Conservation (phyloP, 2,113 vertebrate genomes). For the Ceyx margarethae region DNA sequence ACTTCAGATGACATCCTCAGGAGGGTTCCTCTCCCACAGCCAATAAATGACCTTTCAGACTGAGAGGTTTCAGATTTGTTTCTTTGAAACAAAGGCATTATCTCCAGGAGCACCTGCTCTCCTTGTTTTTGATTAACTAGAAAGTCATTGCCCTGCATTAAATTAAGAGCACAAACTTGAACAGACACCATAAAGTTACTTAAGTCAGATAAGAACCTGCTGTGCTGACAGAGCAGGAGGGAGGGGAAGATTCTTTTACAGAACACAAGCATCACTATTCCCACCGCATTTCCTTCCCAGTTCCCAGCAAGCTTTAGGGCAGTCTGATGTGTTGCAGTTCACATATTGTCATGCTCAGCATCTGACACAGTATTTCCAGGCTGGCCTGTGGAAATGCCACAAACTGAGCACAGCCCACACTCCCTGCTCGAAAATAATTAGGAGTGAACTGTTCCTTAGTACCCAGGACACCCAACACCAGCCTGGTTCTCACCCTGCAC, state of each 20-base stretch:
- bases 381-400: background rate
- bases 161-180: background rate
- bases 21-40: background rate
- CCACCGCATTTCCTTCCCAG: background rate
- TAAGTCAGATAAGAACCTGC: background rate
- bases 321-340: background rate
- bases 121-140: background rate
- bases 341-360: background rate
- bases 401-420: fast-evolving
- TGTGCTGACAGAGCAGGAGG: background rate
- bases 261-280: background rate
- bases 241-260: background rate
- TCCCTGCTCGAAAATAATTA: fast-evolving
- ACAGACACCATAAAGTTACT: background rate
- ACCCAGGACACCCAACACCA: fast-evolving
- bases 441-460: background rate
- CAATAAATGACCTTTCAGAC: background rate
- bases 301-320: background rate
- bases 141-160: background rate
- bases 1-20: fast-evolving
- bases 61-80: background rate
- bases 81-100: background rate
- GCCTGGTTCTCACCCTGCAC: fast-evolving
- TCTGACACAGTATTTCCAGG: background rate
- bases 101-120: background rate